Evolutionary conservation across 2,888 invertebrate species (phyloP), one percentile per base, ranked within the genome.

Genomic region (Dasysyrphus albostriatus): DNA sequence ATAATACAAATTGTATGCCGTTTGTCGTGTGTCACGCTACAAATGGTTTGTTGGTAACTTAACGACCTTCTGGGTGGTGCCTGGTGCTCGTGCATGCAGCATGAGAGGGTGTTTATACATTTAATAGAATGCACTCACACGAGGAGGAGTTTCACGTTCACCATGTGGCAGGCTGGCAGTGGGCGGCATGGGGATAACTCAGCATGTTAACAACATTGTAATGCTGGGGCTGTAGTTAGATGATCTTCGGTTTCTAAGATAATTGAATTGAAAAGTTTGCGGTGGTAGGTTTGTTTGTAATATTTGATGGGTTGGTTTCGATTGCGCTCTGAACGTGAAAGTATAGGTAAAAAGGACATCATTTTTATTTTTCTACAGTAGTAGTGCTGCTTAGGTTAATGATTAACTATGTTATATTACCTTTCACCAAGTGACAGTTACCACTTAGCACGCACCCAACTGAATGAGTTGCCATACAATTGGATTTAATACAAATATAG

Each of bases 251-350:
- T 75, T 65, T 51, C 56, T 49, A 37, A 72, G 75, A 67, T 84
- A 84, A 84, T 84, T 84, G 70, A 84, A 80, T 80, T 84, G 80
- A 72, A 80, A 84, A 84, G 51, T 81, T 67, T 81, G 29, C 65
- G 80, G 84, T 65, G 83, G 83, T 84, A 75, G 32, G 12, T 39
- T 58, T 56, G 65, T 44, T 3, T 54, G 8, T n/a, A 54, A 24
- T 24, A 24, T 42, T 42, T 29, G 8, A 24, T n/a, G 29, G 61
- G 61, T 14, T 61, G 19, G 29, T 7, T 16, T 54, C 39, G 29
- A 51, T 32, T 34, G 47, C 67, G 54, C 56, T 78, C 67, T 78
- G 29, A 37, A 51, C 76, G 37, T 44, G 65, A 14, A 65, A 67
- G 70, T 44, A 14, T 14, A 8, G 14, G 8, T n/a, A 29, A 56